Percentiles rank a stretch among this genome's conserved stretches.
Evolutionary conservation across 92 coral and sea anemone species (phyloP).

Genomic region (Palythoa heliodiscus): DNA sequence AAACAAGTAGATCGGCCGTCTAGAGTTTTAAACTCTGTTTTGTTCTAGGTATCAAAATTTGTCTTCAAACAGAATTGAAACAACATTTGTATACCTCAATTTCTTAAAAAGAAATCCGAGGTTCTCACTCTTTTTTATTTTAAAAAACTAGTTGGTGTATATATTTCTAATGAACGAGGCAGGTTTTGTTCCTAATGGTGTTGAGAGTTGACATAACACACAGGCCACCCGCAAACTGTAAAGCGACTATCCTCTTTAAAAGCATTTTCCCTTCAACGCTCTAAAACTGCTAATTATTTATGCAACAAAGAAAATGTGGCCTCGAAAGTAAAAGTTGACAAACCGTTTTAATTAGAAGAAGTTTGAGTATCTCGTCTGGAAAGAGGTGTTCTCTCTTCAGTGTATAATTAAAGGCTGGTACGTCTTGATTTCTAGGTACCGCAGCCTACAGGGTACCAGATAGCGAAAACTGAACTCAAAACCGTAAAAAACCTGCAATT

Average conservation of each 20-base stretch:
- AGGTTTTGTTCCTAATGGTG: neutral
- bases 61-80: too few relatives aligned
- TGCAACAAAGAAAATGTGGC: conserved; percentile 45
- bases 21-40: too few relatives aligned
- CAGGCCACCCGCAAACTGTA: conserved; percentile 13
- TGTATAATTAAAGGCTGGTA: conserved; percentile 4
- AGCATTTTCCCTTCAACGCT: neutral
- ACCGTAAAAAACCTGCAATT: conserved; percentile 38
- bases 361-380: neutral
- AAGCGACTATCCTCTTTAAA: neutral
- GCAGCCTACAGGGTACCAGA: conserved; percentile 18
- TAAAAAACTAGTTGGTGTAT: neutral
- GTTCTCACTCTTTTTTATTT: neutral
- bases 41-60: too few relatives aligned
- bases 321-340: neutral
- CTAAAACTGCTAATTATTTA: conserved; percentile 16
- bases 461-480: neutral
- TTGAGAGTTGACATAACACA: conserved; percentile 12
- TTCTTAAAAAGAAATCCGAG: neutral
- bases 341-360: neutral
- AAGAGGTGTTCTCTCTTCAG: neutral
- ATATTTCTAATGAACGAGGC: neutral
- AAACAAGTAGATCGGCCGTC: neutral
- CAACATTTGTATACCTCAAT: neutral
- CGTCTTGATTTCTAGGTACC: neutral